A percentile compares a stretch with the other conserved stretches of the same genome.
Conservation (phyloP, 2,797 vertebrate species). For the Eulemur mongoz region DNA sequence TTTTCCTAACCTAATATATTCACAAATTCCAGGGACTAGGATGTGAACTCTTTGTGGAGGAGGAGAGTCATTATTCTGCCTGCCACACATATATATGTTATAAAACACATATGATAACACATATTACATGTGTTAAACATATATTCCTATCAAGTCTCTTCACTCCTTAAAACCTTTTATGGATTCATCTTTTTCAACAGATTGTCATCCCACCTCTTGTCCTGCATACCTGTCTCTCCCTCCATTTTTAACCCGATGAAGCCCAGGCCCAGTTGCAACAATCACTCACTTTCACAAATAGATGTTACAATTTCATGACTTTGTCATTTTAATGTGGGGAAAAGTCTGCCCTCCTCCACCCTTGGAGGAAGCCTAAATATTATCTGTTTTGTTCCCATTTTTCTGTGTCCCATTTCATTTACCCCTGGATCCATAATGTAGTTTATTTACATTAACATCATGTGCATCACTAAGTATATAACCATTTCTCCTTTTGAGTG, state of each 20-base stretch:
- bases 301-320: background rate
- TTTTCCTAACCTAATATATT: background rate
- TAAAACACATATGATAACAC: too few relatives aligned
- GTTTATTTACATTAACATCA: background rate
- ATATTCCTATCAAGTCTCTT: background rate
- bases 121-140: background rate
- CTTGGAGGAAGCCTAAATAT: background rate
- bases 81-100: background rate
- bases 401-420: background rate
- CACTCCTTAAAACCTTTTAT: background rate
- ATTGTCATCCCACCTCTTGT: background rate
- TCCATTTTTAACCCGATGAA: background rate
- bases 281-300: background rate
- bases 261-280: background rate
- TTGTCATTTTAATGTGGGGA: background rate
- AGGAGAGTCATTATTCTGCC: background rate
- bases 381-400: background rate
- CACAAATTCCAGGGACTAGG: background rate
- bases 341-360: background rate
- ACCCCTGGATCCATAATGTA: background rate
- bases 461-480: background rate
- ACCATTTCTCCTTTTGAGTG: fast-evolving
- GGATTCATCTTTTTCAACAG: background rate
- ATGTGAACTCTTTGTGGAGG: fast-evolving
- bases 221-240: background rate